Conservation (phyloP, 2,797 vertebrate genomes). For the Esox lucius region DNA sequence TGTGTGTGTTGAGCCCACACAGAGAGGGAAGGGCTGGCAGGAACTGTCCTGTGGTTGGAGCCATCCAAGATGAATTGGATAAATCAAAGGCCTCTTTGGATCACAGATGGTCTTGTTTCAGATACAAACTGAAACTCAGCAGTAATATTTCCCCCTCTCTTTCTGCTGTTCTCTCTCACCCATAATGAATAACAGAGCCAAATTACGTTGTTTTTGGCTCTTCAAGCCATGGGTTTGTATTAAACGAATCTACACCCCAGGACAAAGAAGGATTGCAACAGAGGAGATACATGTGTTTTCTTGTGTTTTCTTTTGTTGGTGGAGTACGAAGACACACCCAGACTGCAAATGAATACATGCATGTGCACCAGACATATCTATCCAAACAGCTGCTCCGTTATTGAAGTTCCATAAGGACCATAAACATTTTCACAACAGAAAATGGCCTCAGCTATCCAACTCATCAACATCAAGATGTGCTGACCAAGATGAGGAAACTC, state of each 20-base stretch:
- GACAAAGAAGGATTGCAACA: conserved; percentile 9
- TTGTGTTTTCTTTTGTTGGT: conserved; percentile 42
- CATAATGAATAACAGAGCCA: neutral
- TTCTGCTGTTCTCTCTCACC: neutral
- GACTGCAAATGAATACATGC: conserved; percentile 10
- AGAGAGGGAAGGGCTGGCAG: neutral
- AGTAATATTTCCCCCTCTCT: neutral
- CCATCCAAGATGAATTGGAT: conserved; percentile 5
- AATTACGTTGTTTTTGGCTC: neutral
- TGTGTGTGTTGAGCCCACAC: conserved; percentile 15
- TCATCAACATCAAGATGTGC: neutral
- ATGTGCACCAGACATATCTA: conserved; percentile 22
- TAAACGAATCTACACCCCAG: neutral
- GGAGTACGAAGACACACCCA: conserved; percentile 44
- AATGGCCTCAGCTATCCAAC: neutral
- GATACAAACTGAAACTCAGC: neutral
- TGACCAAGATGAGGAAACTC: neutral
- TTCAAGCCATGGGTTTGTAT: neutral
- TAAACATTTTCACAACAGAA: conserved; percentile 4
- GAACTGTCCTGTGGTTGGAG: conserved; percentile 19
- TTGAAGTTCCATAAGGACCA: conserved; percentile 26
- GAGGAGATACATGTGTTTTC: neutral
- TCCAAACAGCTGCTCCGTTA: conserved; percentile 28
- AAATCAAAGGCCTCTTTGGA: conserved; percentile 19
- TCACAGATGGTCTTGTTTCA: conserved; percentile 13